Evolutionary conservation across 23 tunicate genomes (phyloP), one percentile per base, ranked within the genome.

Genomic region (Styela plicata): DNA sequence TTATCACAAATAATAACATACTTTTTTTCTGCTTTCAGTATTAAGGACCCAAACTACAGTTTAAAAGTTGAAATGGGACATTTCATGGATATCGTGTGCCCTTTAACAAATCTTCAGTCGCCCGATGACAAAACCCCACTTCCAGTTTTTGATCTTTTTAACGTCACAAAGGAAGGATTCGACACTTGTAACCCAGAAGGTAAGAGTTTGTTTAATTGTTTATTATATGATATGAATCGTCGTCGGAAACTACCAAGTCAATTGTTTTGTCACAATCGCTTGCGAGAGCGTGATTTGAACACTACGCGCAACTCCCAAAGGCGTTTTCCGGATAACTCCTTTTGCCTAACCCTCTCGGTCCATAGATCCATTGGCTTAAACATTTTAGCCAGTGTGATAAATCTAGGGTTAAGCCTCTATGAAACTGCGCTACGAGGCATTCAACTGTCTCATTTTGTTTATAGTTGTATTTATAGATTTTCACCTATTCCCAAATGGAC

Each of bases 41-140:
- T 71, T 30, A 33, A 34, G 17, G 35, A 71, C 35, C 77, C 77
- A 34, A 30, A 71, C 24, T 71, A 28, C 77, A 26, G 74, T 21
- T 67, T 69, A 3, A 66, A 88, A 2, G 93, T 93, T 2, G 78
- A 80, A 74, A 93, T 93, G 52, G 93, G 93, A 22, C 88, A 93
- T 30, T 93, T 93, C 64, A 69, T 93, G 86, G 98, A 93, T 61
- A 85, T 93, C 5, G 17, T 93, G 0, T 93, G 98, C 64, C 98
- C 98, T 24, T 89, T 84, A 27, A 74, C 77, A 3, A 53, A 74
- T 31, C 74, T 85, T 80, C 82, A 87, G 31, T 78, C 78, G 7
- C 81, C 98, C 1, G 74, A 81, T 31, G 80, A 86, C 13, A 85
- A 79, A 16, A 25, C 52, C 7, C 73, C 71, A 24, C 82, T 89